Percentiles rank a stretch among this genome's conserved stretches.
These are phyloP conservation scores for Astatoreochromis straeleni DNA, from an alignment of 2,113 vertebrate species.

Conservation along the genomic window DNA sequence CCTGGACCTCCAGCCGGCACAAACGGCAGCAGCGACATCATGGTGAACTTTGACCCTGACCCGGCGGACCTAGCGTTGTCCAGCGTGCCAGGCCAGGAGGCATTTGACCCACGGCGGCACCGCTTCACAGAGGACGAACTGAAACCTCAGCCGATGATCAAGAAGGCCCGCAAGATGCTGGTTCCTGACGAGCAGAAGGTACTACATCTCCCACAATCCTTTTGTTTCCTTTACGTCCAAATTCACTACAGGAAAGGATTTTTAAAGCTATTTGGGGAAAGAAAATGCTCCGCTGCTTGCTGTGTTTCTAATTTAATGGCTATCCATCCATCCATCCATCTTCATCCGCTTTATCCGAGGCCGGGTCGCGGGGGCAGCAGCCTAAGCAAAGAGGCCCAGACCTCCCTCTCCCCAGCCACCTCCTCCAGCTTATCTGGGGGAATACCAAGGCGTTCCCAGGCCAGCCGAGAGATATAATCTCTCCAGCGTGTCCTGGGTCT, in stretches of 20 bases:
- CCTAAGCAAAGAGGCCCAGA: no score
- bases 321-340: no score
- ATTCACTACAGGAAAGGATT: neutral
- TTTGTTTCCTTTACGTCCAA: neutral
- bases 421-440: no score
- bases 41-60: slow-evolving; percentile 89
- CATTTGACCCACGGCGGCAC: slow-evolving; percentile 85
- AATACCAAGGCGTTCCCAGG: no score
- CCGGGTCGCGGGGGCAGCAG: no score
- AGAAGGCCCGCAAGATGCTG: slow-evolving; percentile 88
- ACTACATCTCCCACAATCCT: slow-evolving; percentile 47
- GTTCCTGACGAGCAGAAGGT: slow-evolving; percentile 89
- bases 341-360: no score
- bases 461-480: no score
- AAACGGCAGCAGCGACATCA: slow-evolving; percentile 69
- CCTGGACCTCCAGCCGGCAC: slow-evolving; percentile 15
- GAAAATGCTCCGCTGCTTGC: neutral
- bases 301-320: neutral
- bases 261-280: neutral
- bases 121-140: slow-evolving; percentile 85
- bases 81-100: slow-evolving; percentile 86
- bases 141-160: slow-evolving; percentile 81
- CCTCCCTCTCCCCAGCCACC: no score
- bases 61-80: slow-evolving; percentile 86
- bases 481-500: no score